Conservation (phyloP, 2,888 invertebrate species). For the Cotesia congregata region DNA sequence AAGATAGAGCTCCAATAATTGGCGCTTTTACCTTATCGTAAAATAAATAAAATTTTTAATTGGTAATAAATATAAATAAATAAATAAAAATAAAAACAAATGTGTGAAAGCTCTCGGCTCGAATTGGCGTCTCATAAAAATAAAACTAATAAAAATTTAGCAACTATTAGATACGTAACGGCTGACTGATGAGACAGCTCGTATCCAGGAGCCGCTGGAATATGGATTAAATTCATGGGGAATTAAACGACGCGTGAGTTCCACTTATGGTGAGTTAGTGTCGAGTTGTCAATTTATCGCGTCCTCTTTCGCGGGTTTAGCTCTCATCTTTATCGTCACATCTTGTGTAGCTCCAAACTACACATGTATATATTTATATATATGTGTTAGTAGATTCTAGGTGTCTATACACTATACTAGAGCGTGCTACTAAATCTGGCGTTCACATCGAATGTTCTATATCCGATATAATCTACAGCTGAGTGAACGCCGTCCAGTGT, state of each 20-base stretch:
- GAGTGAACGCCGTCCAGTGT: slow-evolving; percentile 17
- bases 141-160: background rate
- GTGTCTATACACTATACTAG: slow-evolving; percentile 17
- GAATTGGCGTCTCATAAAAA: background rate
- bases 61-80: no score
- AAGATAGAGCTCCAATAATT: no score
- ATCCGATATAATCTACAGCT: slow-evolving; percentile 29
- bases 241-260: slow-evolving; percentile 32
- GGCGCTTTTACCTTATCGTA: no score
- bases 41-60: no score
- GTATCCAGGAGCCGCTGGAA: slow-evolving; percentile 3
- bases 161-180: slow-evolving; percentile 17
- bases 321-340: slow-evolving; percentile 8
- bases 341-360: background rate
- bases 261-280: slow-evolving; percentile 28
- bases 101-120: background rate
- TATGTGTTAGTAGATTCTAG: slow-evolving; percentile 5
- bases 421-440: background rate
- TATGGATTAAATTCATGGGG: slow-evolving; percentile 18
- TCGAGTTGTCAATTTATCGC: background rate
- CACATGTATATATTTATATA: background rate
- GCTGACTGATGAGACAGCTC: slow-evolving; percentile 6
- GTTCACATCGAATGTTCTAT: slow-evolving; percentile 11
- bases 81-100: no score
- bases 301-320: slow-evolving; percentile 3